Conservation (phyloP, 2,797 vertebrate species). For the Diceros bicornis region DNA sequence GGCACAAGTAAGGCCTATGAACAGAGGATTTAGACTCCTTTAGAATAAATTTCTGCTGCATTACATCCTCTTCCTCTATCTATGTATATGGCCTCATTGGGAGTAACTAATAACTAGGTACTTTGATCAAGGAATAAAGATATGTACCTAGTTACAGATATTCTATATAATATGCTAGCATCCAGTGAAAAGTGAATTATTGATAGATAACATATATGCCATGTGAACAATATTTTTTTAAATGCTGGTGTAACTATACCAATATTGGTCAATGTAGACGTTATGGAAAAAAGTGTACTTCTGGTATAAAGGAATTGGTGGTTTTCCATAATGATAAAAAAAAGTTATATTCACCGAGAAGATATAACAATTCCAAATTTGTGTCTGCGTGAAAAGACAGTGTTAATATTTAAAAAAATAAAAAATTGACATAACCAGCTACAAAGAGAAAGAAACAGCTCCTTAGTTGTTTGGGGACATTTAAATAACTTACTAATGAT, state of each 20-base stretch:
- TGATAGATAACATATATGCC: neutral
- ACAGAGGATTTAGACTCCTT: neutral
- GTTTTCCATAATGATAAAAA: neutral
- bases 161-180: neutral
- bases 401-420: neutral
- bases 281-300: neutral
- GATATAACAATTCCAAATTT: neutral
- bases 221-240: neutral
- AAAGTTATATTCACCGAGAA: neutral
- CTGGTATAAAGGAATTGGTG: neutral
- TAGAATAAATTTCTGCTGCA: neutral
- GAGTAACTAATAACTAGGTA: neutral
- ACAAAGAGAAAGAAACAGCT: neutral
- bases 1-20: neutral
- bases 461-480: neutral
- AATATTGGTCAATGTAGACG: neutral
- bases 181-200: neutral
- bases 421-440: neutral
- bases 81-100: neutral
- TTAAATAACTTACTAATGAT: neutral
- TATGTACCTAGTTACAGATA: neutral
- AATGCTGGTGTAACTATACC: neutral
- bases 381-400: neutral
- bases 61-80: neutral
- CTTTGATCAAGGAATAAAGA: neutral